These are phyloP conservation scores for Picathartes gymnocephalus DNA, from an alignment of 2,113 vertebrate species.

Conservation along the genomic window DNA sequence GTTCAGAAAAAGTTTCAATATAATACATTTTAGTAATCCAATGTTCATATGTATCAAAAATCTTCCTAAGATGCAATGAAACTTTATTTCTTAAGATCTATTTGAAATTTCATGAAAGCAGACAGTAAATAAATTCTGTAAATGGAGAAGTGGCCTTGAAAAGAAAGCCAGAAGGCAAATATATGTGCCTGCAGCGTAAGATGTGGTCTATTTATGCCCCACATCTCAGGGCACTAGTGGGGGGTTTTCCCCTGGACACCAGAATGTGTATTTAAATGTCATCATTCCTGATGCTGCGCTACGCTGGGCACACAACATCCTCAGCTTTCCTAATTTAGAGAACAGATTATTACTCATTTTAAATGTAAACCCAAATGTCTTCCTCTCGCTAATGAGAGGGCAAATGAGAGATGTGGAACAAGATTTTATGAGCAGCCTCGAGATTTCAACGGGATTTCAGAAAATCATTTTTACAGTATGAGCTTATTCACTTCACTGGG, in stretches of 20 bases:
- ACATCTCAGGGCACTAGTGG: neutral
- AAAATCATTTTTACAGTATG: neutral
- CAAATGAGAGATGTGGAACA: neutral
- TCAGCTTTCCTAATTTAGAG: neutral
- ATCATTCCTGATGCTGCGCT: neutral
- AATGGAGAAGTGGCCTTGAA: neutral
- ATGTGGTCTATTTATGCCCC: neutral
- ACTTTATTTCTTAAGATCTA: neutral
- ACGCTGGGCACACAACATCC: neutral
- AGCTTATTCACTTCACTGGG: neutral
- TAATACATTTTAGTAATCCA: neutral
- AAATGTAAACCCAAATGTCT: neutral
- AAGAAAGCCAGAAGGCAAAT: neutral
- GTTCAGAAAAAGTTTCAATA: neutral
- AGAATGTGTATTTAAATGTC: neutral
- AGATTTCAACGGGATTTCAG: neutral
- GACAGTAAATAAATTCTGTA: neutral
- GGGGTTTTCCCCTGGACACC: neutral
- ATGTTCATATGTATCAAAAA: neutral
- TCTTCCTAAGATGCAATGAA: neutral
- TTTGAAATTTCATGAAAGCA: neutral
- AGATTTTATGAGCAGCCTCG: neutral
- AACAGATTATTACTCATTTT: neutral
- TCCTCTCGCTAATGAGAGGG: neutral
- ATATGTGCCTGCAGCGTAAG: neutral